phyloP scores from a whole-genome alignment of 2,113 vertebrate genomes.

The Chiloscyllium plagiosum region DNA sequence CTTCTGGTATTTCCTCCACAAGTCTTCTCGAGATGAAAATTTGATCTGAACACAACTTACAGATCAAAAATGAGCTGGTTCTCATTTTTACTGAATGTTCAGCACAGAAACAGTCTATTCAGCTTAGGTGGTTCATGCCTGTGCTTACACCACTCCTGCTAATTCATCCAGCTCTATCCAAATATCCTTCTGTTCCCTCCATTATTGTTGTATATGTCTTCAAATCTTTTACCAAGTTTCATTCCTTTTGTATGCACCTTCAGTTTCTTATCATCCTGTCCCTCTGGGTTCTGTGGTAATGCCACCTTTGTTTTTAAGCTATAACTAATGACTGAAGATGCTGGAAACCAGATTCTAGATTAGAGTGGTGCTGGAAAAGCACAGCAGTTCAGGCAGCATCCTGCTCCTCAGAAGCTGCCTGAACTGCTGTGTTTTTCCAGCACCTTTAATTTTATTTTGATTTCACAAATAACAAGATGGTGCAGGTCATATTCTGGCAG shows the following conservation, averaged over 20 bases:
- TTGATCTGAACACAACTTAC: background rate
- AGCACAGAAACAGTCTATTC: background rate
- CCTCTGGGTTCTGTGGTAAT: background rate
- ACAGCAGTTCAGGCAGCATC: too few species aligned
- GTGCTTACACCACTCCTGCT: background rate
- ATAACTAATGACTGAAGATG: too few species aligned
- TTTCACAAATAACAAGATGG: background rate
- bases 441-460: background rate
- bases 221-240: background rate
- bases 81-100: background rate
- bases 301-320: background rate
- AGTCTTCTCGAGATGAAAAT: background rate
- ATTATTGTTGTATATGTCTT: background rate
- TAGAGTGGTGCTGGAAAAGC: too few species aligned
- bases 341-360: too few species aligned
- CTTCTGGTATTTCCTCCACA: background rate
- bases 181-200: background rate
- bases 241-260: background rate
- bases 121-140: background rate
- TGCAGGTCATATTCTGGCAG: background rate
- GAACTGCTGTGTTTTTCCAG: too few species aligned
- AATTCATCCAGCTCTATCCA: background rate
- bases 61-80: background rate
- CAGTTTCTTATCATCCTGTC: background rate
- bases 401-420: too few species aligned